Evolutionary conservation across 2,888 invertebrate genomes (phyloP).

Genomic region (Epiblema foenella): DNA sequence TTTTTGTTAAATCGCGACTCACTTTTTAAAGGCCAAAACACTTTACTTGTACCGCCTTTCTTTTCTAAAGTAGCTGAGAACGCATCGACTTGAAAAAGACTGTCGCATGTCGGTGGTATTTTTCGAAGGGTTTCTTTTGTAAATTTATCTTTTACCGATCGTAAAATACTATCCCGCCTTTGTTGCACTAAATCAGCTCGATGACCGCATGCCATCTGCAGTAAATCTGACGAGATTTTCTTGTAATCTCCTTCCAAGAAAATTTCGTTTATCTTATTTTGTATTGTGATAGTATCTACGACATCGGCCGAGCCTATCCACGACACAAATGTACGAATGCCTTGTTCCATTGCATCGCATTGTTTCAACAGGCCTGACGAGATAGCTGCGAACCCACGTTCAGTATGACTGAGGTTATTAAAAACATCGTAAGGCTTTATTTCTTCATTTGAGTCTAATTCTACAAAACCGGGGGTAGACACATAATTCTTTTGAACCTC

Average conservation of each 20-base stretch:
- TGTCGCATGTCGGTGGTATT: not conserved
- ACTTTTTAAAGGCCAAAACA: not conserved
- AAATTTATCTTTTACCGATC: not conserved
- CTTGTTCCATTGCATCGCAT: not conserved
- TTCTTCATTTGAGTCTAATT: not conserved
- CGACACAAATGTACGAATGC: not conserved
- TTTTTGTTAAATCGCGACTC: not conserved
- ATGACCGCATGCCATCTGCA: not conserved
- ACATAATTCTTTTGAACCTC: not conserved
- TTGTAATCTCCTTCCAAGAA: conserved; percentile 6
- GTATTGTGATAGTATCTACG: not conserved
- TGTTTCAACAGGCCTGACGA: not conserved
- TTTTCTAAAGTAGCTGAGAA: conserved; percentile 3
- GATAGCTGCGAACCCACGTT: not conserved
- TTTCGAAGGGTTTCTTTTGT: not conserved
- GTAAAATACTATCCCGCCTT: not conserved
- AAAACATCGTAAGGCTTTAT: not conserved
- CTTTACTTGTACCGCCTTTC: not conserved
- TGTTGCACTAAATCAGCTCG: not conserved
- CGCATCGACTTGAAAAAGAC: not conserved
- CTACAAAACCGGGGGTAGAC: conserved; percentile 2
- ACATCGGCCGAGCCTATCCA: not conserved
- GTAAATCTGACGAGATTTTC: conserved; percentile 1
- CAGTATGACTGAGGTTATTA: not conserved
- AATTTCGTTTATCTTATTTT: conserved; percentile 5